Base-by-base conservation (phyloP, 1,140 invertebrate genomes). In the Radopholus similis region DNA sequence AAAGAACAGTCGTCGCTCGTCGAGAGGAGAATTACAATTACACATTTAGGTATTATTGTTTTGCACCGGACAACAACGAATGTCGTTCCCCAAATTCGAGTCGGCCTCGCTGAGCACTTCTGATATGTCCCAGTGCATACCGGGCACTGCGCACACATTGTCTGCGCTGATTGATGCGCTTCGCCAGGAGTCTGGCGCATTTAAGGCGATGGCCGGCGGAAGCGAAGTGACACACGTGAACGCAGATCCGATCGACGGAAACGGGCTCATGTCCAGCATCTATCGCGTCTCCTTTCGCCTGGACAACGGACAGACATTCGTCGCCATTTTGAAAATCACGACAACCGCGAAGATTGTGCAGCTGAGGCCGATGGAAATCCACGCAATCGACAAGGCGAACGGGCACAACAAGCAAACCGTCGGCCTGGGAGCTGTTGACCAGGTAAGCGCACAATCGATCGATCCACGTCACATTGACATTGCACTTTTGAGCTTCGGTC, bases 211-310 rank as follows among this genome's bases (percentile, higher is more conserved):
- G 18, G 28, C 18, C 3, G 28, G n/a, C 11, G 42, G 23, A 62
- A 47, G n/a, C 11, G 49, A 35, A 35, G 30, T 62, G 2, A 42
- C 40, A 30, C 30, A 21, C 13, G 49, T 62, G 32, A 42, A 62
- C 23, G 40, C 40, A 13, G n/a, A 30, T 32, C 59, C 59, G 18
- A 62, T 62, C 18, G 59, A 62, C 30, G 59, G 59, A 21, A 35
- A 62, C 26, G 59, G 59, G 32, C 13, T 62, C 40, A 62, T 62
- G 59, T 62, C 59, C 28, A 13, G 32, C 34, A 62, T 49, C 11
- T 42, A 47, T 47, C 28, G 34, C 30, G 30, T 62, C n/a, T 49
- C 15, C 49, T 30, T 62, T 30, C 49, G 23, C 21, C 47, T 62
- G 4, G 26, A 13, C 42, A 26, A 62, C 32, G 40, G 30, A 11